Evolutionary conservation across 2,888 invertebrate genomes (phyloP), one percentile per base, ranked within the genome.

Genomic region (Melieria omissa): DNA sequence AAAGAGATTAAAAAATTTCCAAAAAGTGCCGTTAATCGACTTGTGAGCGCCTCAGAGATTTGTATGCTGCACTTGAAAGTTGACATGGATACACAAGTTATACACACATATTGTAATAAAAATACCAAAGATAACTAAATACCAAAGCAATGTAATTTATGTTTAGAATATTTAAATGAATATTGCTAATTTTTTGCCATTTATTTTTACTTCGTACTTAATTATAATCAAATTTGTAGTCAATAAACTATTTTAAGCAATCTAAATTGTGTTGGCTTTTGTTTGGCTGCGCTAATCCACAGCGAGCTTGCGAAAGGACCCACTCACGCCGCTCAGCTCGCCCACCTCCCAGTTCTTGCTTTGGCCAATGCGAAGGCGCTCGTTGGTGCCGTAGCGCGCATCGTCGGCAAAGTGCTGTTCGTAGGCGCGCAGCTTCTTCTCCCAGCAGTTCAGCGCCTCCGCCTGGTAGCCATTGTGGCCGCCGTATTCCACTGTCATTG

Each of bases 241-340:
- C 49, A 60, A 70, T 55, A 70, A 68, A 61, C 2, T 14, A 10
- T 6, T 57, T 42, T 16, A 61, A 42, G 45, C n/a, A 55, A 52
- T 52, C 12, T 52, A 49, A 58, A 44, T 42, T 58, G 12, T 16
- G 44, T n/a, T 57, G 16, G 55, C 12, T 52, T 55, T 54, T 7
- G 9, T 57, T 52, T 66, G 0, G 10, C 4, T 52, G 16, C 14
- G 45, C 67, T 65, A 85, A 65, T 83, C 83, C 54, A 83, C 76
- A 66, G 82, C 78, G 65, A 85, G 74, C 64, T 83, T 82, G 65
- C 84, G 79, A 72, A 82, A 85, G 65, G 81, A 82, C 2, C 85
- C 79, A 29, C 58, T 76, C 60, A 82, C 75, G 29, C 83, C 83
- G 64, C 80, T 77, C 65, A 83, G 75, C 9, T 81, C 80, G 0